Evolutionary conservation across 2,113 vertebrate genomes (phyloP).

Genomic region (Zingel zingel): DNA sequence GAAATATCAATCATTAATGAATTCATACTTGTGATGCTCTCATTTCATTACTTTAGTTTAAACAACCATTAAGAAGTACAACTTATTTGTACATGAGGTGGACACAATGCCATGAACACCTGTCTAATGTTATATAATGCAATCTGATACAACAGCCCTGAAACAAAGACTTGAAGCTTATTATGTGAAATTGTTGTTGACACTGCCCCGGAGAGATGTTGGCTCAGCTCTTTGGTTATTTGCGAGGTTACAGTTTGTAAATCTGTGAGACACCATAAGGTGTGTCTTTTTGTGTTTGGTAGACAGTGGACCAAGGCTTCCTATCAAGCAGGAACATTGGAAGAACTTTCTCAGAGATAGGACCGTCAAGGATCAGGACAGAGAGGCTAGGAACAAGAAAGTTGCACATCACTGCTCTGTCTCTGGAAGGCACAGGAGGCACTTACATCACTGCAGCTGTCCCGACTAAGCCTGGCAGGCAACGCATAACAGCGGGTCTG

Average conservation of each 20-base stretch:
- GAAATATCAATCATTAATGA: neutral
- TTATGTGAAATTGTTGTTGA: conserved; percentile 34
- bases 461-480: conserved; percentile 10
- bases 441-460: conserved; percentile 32
- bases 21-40: neutral
- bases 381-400: neutral
- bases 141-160: conserved; percentile 2
- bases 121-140: conserved; percentile 12
- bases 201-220: conserved; percentile 5
- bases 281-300: neutral
- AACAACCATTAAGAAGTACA: neutral
- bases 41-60: conserved; percentile 16
- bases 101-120: neutral
- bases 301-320: neutral
- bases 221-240: conserved; percentile 31
- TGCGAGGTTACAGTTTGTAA: neutral
- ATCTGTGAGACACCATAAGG: neutral
- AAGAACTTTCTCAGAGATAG: neutral
- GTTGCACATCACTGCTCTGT: neutral
- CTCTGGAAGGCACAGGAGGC: conserved; percentile 23
- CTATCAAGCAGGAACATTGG: neutral
- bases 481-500: neutral
- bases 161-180: conserved; percentile 26
- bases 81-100: neutral
- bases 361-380: neutral